Percentiles rank a stretch among this genome's conserved stretches.
Evolutionary conservation across 2,888 invertebrate species (phyloP).

Genomic region (Macrostomum cliftonense): DNA sequence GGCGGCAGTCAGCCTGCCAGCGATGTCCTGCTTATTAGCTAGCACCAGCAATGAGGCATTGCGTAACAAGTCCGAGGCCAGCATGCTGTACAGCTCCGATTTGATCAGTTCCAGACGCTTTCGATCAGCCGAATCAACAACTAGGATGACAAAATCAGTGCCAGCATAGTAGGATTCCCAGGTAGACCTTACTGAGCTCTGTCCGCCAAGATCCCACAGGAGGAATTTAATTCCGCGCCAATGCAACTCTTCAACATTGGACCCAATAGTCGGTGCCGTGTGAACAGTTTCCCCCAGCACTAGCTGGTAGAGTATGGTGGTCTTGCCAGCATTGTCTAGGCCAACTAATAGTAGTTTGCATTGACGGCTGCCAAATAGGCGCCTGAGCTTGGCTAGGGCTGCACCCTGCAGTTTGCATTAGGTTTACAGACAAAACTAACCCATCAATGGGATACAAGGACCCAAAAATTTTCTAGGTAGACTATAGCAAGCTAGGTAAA

Average conservation of each 20-base stretch:
- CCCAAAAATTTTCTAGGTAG: no score
- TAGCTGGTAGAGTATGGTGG: constrained; percentile 88
- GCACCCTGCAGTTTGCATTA: constrained; percentile 44
- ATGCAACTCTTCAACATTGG: constrained; percentile 89
- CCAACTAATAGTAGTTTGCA: constrained; percentile 89
- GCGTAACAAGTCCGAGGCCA: constrained; percentile 72
- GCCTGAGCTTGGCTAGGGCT: constrained; percentile 79
- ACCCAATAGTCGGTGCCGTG: constrained; percentile 90
- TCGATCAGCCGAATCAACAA: constrained; percentile 84
- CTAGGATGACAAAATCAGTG: constrained; percentile 86
- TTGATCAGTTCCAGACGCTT: constrained; percentile 68
- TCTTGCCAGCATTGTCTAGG: constrained; percentile 92
- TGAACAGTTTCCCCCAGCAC: constrained; percentile 91
- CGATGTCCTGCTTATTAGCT: constrained; percentile 91
- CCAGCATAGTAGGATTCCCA: constrained; percentile 97
- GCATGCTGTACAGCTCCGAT: constrained; percentile 78
- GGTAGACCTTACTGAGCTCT: constrained; percentile 80
- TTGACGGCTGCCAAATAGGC: constrained; percentile 76
- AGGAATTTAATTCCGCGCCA: constrained; percentile 93
- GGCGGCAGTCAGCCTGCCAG: constrained; percentile 81
- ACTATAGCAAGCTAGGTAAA: no score
- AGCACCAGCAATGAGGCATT: constrained; percentile 80
- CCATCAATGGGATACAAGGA: no score
- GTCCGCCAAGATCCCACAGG: constrained; percentile 97
- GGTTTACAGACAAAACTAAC: no score